Conservation (phyloP, 2,888 invertebrate genomes). For the Agrotis exclamationis region DNA sequence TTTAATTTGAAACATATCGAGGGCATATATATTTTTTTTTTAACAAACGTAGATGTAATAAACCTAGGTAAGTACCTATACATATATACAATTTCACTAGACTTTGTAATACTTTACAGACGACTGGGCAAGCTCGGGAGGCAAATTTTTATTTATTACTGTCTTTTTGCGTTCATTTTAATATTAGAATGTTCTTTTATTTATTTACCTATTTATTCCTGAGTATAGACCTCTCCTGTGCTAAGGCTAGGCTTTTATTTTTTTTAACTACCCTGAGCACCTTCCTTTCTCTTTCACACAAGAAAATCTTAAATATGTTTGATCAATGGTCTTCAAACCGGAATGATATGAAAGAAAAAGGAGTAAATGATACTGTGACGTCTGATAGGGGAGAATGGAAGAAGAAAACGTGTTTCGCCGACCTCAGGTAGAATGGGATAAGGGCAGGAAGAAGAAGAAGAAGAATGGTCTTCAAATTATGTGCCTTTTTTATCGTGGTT, state of each 20-base stretch:
- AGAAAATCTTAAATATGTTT: background rate
- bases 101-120: background rate
- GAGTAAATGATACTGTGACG: too few species aligned
- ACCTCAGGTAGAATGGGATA: too few species aligned
- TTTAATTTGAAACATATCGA: background rate
- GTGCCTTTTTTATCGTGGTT: too few species aligned
- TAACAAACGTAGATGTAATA: background rate
- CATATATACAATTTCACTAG: background rate
- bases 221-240: background rate
- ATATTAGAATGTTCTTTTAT: background rate
- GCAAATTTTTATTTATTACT: background rate
- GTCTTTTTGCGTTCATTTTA: background rate
- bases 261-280: background rate
- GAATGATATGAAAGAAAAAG: too few species aligned
- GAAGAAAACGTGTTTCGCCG: too few species aligned
- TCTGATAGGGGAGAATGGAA: too few species aligned
- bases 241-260: background rate
- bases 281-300: background rate
- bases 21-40: background rate
- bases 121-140: background rate
- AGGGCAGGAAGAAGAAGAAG: too few species aligned
- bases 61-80: background rate
- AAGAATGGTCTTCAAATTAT: background rate
- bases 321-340: too few species aligned
- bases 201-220: background rate